Base-by-base conservation (phyloP, 2,797 vertebrate species). In the Danionella dracula region DNA sequence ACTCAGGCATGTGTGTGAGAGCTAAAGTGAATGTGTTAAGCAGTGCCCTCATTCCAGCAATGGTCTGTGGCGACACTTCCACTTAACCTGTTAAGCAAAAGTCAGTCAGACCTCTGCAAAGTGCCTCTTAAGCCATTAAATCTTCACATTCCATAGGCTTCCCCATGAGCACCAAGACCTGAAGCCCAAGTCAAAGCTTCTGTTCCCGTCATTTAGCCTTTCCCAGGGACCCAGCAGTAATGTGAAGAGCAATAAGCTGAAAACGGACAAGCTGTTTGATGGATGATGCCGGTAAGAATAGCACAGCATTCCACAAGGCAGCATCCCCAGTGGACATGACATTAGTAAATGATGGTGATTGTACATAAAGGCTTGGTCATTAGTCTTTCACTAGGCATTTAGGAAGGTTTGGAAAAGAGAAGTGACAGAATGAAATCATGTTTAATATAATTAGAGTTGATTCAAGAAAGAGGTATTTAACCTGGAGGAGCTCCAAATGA, bases 271-370 rank as follows among this genome's bases (percentile, higher is more conserved):
- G 40, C 48, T 5, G 6, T 45, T 58, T 76, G 75, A 79, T 67
- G 55, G 67, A 76, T 77, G 54, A 51, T 65, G 51, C 54, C 38
- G 13, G 66, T 71, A 61, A 60, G 65, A 68, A 66, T 40, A 61
- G 59, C 56, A 55, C 56, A 70, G 70, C 59, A 68, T 72, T 74
- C 46, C 35, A 54, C 13, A 3, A 32, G 62, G 45, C 75, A 64
- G 48, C 31, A 19, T 74, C 71, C 68, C 61, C 31, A 57, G 76
- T 71, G 27, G 70, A 73, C 81, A 75, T 66, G 85, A 81, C 82
- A 79, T 79, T 85, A 79, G 85, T 84, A 85, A 87, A 86, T 86
- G 81, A 87, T 81, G 81, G 82, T 70, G 77, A 79, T 84, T 76
- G 76, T 79, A 84, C 79, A 82, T 80, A 84, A 82, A 88, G 80